These are phyloP conservation scores for Ptyas mucosa DNA, from an alignment of 2,113 vertebrate genomes.

Conservation along the genomic window DNA sequence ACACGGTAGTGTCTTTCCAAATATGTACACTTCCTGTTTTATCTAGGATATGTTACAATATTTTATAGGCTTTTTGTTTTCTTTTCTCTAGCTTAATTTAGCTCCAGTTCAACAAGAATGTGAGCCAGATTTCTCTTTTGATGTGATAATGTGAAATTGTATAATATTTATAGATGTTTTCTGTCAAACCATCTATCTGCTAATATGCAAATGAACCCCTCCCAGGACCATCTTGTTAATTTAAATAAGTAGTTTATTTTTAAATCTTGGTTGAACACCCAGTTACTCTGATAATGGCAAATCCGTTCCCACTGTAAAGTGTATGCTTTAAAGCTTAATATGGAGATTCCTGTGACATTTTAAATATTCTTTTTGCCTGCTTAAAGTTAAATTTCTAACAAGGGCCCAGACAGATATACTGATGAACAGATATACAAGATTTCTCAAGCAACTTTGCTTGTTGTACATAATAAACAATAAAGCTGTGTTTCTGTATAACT, in stretches of 20 bases:
- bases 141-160: background rate
- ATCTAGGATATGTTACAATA: background rate
- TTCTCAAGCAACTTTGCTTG: background rate
- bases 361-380: background rate
- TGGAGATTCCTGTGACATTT: background rate
- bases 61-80: background rate
- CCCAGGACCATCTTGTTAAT: background rate
- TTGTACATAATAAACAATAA: background rate
- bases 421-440: background rate
- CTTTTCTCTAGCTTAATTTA: background rate
- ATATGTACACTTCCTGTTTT: background rate
- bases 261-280: background rate
- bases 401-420: background rate
- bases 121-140: background rate
- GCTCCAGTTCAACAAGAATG: background rate
- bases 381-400: background rate
- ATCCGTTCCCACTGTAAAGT: background rate
- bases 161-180: background rate
- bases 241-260: slow-evolving; percentile 9
- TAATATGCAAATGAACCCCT: background rate
- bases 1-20: no score
- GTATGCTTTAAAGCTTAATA: background rate
- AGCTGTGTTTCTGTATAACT: background rate
- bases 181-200: background rate
- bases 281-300: background rate